Evolutionary conservation across 92 coral and sea anemone genomes (phyloP).

Genomic region (Paragorgia papillata): DNA sequence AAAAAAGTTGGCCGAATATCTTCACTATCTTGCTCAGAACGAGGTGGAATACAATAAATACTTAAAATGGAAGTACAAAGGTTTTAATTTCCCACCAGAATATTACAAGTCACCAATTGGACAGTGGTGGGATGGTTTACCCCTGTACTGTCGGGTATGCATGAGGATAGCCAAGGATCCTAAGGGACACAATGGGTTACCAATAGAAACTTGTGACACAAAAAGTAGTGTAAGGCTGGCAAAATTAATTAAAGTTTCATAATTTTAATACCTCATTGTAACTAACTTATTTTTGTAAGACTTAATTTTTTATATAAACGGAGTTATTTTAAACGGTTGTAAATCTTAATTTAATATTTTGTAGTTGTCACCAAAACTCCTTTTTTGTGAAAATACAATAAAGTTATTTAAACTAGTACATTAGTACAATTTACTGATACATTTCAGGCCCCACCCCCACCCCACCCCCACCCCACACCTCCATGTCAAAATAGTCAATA

Average conservation of each 20-base stretch:
- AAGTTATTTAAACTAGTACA: too few relatives aligned
- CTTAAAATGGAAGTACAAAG: slow-evolving; percentile 93
- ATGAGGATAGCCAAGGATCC: slow-evolving; percentile 88
- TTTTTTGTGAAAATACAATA: too few relatives aligned
- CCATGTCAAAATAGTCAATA: too few relatives aligned
- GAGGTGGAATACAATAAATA: slow-evolving; percentile 93
- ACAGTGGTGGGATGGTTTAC: slow-evolving; percentile 92
- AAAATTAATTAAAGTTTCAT: slow-evolving; percentile 5
- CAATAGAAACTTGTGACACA: slow-evolving; percentile 3
- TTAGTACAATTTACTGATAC: too few relatives aligned
- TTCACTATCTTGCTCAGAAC: slow-evolving; percentile 69
- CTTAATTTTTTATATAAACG: too few relatives aligned
- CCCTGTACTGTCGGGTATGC: slow-evolving; percentile 94
- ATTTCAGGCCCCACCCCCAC: too few relatives aligned
- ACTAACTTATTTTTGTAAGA: too few relatives aligned
- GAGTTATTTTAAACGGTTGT: too few relatives aligned
- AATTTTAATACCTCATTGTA: too few relatives aligned
- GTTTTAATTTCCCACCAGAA: slow-evolving; percentile 66
- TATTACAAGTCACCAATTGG: slow-evolving; percentile 82
- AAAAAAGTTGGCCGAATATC: slow-evolving; percentile 76
- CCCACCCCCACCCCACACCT: too few relatives aligned
- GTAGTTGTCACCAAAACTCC: too few relatives aligned
- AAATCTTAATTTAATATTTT: too few relatives aligned
- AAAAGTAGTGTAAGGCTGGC: slow-evolving; percentile 28
- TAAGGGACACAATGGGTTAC: slow-evolving; percentile 35